Percentiles rank a stretch among this genome's conserved stretches.
Evolutionary conservation across 2,888 invertebrate species (phyloP).

Genomic region (Anthrax anthrax): DNA sequence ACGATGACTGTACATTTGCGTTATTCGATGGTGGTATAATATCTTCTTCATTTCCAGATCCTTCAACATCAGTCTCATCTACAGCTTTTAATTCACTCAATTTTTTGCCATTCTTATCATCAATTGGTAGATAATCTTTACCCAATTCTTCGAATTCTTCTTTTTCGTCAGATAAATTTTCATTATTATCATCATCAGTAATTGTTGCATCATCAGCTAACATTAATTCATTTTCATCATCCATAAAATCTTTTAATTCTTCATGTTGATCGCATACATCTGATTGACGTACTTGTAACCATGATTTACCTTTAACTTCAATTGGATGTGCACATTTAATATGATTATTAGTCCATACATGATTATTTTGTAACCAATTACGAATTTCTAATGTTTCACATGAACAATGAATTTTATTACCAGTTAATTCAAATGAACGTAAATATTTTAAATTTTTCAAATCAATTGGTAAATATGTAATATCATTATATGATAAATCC

Average conservation of each 20-base stretch:
- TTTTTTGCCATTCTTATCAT: slow-evolving; percentile 16
- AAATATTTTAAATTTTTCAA: slow-evolving; percentile 40
- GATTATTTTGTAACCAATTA: slow-evolving; percentile 41
- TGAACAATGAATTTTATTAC: slow-evolving; percentile 55
- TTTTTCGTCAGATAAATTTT: slow-evolving; percentile 28
- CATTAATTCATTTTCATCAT: slow-evolving; percentile 42
- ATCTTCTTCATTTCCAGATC: slow-evolving; percentile 28
- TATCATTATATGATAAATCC: slow-evolving; percentile 46
- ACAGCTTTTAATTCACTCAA: slow-evolving; percentile 10
- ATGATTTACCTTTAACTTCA: slow-evolving; percentile 38
- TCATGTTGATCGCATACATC: slow-evolving; percentile 33
- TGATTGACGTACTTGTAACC: slow-evolving; percentile 43
- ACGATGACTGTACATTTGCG: background rate
- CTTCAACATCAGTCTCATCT: slow-evolving; percentile 26
- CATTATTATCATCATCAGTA: slow-evolving; percentile 12
- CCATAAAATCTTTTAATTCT: slow-evolving; percentile 7
- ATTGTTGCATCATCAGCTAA: slow-evolving; percentile 46
- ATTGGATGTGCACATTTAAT: slow-evolving; percentile 42
- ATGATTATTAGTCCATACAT: slow-evolving; percentile 39
- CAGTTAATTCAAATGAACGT: slow-evolving; percentile 47
- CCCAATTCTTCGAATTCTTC: slow-evolving; percentile 25
- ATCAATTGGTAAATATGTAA: slow-evolving; percentile 45
- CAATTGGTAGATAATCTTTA: slow-evolving; percentile 24
- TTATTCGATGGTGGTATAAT: background rate
- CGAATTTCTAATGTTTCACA: slow-evolving; percentile 51